Percentiles rank a stretch among this genome's conserved stretches.
Evolutionary conservation across 2,888 invertebrate species (phyloP).

Genomic region (Brachylomia viminalis): DNA sequence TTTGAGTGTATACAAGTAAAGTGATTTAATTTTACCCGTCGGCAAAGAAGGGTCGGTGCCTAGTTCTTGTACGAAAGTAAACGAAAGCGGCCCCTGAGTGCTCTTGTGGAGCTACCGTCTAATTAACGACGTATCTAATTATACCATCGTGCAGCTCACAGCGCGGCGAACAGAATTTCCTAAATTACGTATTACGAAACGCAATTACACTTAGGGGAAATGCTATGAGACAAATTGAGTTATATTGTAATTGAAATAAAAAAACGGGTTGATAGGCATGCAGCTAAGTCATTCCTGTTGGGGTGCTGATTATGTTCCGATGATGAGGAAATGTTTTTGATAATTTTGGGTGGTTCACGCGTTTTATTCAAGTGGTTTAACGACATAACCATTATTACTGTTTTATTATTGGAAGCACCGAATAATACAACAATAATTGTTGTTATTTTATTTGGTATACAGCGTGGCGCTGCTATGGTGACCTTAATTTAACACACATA

Average conservation of each 20-base stretch:
- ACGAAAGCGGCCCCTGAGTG: constrained; percentile 82
- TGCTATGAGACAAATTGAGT: constrained; percentile 81
- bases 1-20: constrained; percentile 63
- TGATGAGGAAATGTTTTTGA: constrained; percentile 8
- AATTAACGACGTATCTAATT: constrained; percentile 89
- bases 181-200: constrained; percentile 87
- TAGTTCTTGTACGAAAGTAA: constrained; percentile 78
- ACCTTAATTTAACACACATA: too few relatives aligned
- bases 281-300: constrained; percentile 46
- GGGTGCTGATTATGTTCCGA: constrained; percentile 19
- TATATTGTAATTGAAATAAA: constrained; percentile 75
- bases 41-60: constrained; percentile 65
- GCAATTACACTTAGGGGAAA: constrained; percentile 84
- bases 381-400: neutral
- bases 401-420: neutral
- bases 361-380: neutral
- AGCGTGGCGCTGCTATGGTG: too few relatives aligned
- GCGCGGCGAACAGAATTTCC: constrained; percentile 83
- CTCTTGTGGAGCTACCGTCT: constrained; percentile 84
- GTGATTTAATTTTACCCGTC: constrained; percentile 71
- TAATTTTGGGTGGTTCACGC: neutral
- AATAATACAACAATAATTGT: neutral
- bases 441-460: neutral
- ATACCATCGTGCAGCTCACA: constrained; percentile 82
- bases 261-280: constrained; percentile 61